Base-by-base conservation (phyloP, 2,113 vertebrate species). In the Paramormyrops kingsleyae region DNA sequence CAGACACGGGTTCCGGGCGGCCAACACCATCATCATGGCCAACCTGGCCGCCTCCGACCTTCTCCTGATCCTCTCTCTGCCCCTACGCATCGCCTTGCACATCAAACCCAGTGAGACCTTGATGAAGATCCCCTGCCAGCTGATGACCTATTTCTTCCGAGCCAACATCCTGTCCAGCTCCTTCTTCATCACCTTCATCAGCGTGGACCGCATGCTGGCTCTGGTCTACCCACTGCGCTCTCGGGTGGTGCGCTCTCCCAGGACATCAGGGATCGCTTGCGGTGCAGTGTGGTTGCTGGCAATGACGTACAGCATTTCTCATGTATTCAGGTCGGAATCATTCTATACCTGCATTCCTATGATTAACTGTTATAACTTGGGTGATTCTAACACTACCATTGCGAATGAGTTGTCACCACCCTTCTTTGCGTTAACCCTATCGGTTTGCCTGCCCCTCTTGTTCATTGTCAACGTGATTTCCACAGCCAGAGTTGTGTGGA, bases 171-270 rank as follows among this genome's bases (percentile, higher is more conserved):
- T 92, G 74, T 92, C 94, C 77, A 94, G 94, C 74, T 31, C 91
- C 15, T 88, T 94, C 90, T 95, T 95, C 91, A 95, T 96, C 92
- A 95, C 95, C 87, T 93, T 94, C 87, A 95, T 95, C 90, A 90
- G 94, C n/a, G 39, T 94, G 87, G 94, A 95, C 91, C 92, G 94
- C 13, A 90, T 96, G 59, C 87, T 39, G 46, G 95, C 95, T 4
- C 91, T 95, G 74, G 95, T 93, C n/a, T 94, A 91, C 50, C 95
- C 95, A 39, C 89, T 96, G 88, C 92, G 91, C 74, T 93, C 94
- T 0, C 92, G 93, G 0, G 88, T 50, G 2, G 21, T 94, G 1
- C 91, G 95, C 12, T 94, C 90, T 0, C 0, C 6, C 0, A 80
- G 89, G 39, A 92, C 91, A 0, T 92, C 94, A 24, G 89, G 62